Evolutionary conservation across 2,113 vertebrate species (phyloP).

Genomic region (Bettongia penicillata): DNA sequence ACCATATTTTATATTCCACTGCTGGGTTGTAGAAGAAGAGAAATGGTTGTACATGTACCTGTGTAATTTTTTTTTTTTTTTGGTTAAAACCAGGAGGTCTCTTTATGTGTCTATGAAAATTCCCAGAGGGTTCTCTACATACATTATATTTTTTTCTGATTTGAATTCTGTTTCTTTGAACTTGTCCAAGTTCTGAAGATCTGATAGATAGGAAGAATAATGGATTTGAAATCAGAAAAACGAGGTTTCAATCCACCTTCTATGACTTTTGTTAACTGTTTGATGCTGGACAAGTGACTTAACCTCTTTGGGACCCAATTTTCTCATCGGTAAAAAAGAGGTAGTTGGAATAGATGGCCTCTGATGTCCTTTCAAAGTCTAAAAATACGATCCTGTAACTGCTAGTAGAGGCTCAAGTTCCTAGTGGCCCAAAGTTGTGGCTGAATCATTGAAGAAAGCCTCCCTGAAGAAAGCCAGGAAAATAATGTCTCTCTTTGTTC

Average conservation of each 20-base stretch:
- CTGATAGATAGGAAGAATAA: background rate
- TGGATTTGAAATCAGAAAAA: background rate
- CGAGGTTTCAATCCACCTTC: background rate
- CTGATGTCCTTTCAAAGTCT: background rate
- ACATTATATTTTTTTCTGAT: background rate
- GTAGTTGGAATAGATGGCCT: background rate
- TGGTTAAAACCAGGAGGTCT: background rate
- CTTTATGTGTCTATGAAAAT: background rate
- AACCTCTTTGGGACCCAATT: background rate
- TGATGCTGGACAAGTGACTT: background rate
- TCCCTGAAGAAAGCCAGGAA: background rate
- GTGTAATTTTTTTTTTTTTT: background rate
- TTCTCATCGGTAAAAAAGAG: background rate
- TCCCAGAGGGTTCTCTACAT: accelerated
- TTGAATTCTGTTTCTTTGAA: background rate
- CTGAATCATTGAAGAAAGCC: too few relatives aligned
- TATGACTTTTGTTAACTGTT: background rate
- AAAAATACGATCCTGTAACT: background rate
- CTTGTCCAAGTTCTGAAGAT: background rate
- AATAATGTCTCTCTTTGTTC: background rate
- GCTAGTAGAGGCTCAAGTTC: background rate
- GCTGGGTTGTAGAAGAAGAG: background rate
- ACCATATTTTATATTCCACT: background rate
- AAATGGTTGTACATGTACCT: background rate
- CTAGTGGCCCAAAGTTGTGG: background rate